Conservation (phyloP, 2,888 invertebrate species). For the Zaprionus obscuricornis region DNA sequence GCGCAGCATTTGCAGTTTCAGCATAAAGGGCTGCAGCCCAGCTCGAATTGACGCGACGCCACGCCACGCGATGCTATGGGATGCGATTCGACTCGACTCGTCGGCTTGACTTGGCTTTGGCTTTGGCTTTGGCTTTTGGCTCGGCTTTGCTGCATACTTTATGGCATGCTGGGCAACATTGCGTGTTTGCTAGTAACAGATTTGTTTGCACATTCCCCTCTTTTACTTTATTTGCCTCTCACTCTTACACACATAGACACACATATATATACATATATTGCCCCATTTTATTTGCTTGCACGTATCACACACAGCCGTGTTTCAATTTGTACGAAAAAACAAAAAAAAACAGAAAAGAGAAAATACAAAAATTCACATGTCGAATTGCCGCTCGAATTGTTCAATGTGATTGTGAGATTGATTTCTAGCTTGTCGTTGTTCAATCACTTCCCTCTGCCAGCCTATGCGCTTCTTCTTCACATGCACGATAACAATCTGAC, state of each 20-base stretch:
- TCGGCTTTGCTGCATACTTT: constrained; percentile 65
- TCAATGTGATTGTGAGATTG: constrained; percentile 51
- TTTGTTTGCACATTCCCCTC: constrained; percentile 64
- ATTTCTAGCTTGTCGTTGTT: constrained; percentile 43
- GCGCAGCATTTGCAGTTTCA: constrained; percentile 41
- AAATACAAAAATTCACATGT: constrained; percentile 57
- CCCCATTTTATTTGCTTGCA: constrained; percentile 57
- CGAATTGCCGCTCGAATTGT: constrained; percentile 57
- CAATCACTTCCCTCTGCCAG: constrained; percentile 13
- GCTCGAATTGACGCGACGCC: not conserved
- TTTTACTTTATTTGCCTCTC: constrained; percentile 41
- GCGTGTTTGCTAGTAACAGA: constrained; percentile 67
- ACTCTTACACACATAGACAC: not conserved
- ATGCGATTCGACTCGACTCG: too few relatives aligned
- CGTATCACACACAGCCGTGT: constrained; percentile 70
- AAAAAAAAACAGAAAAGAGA: constrained; percentile 34
- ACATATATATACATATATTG: not conserved
- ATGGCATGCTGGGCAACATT: constrained; percentile 57
- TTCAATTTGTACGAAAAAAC: constrained; percentile 69
- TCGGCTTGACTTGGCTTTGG: constrained; percentile 13
- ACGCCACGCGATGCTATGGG: not conserved
- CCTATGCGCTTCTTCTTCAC: constrained; percentile 4
- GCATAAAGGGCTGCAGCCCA: too few relatives aligned
- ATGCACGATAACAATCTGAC: not conserved
- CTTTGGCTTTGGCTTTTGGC: constrained; percentile 22